phyloP scores from a whole-genome alignment of 2,797 vertebrate species.

The Neomorphus geoffroyi region DNA sequence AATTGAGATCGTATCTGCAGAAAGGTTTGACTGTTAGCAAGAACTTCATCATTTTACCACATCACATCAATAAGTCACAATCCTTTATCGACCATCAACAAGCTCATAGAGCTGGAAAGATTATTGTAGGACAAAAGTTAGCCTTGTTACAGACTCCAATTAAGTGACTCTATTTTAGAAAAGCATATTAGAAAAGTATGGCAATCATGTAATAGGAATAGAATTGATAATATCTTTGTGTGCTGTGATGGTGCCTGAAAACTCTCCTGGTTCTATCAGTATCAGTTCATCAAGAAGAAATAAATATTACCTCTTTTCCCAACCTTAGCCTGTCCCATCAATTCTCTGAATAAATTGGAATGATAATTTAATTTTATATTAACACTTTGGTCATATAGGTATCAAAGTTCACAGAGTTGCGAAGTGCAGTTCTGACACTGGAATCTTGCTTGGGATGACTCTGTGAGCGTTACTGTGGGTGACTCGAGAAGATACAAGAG shows the following conservation, averaged over 20 bases:
- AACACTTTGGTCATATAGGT: background rate
- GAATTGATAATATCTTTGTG: background rate
- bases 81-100: background rate
- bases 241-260: background rate
- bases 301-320: background rate
- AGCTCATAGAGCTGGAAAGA: background rate
- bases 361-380: background rate
- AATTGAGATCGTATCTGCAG: conserved; percentile 44
- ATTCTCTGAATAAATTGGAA: background rate
- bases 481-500: background rate
- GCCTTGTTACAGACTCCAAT: background rate
- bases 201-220: background rate
- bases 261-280: background rate
- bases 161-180: background rate
- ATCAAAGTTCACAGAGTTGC: background rate
- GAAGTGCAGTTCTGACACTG: background rate
- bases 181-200: background rate
- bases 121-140: background rate
- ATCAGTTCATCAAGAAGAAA: background rate
- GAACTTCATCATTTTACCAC: conserved; percentile 35
- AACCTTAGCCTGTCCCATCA: background rate
- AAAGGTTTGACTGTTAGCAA: background rate
- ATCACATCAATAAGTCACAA: background rate
- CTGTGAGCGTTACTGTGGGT: accelerated
- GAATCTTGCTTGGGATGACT: background rate